Conservation (phyloP, 2,113 vertebrate species). For the Cinclus cinclus region DNA sequence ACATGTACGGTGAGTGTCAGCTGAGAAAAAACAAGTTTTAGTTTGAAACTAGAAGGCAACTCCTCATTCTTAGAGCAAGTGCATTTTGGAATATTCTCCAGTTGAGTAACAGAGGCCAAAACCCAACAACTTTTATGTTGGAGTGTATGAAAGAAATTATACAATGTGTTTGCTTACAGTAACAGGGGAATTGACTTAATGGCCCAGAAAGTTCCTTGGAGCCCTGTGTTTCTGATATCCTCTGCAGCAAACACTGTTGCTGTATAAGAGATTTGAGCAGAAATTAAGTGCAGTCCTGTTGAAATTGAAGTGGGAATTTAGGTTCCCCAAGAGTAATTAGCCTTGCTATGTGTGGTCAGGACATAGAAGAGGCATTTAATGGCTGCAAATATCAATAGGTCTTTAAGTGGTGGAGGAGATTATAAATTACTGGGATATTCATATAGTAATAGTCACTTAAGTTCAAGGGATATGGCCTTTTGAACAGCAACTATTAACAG, state of each 20-base stretch:
- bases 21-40: background rate
- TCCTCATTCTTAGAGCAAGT: conserved; percentile 9
- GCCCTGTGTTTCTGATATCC: conserved; percentile 1
- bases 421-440: background rate
- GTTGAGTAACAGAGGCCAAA: conserved; percentile 7
- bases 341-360: conserved; percentile 47
- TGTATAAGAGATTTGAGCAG: conserved; percentile 22
- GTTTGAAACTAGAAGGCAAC: background rate
- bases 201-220: conserved; percentile 20
- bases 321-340: conserved; percentile 51
- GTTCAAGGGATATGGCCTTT: background rate
- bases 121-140: background rate
- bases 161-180: conserved; percentile 24
- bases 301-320: conserved; percentile 65
- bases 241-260: background rate
- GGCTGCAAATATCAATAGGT: conserved; percentile 4
- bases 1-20: background rate
- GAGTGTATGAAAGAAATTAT: conserved; percentile 27
- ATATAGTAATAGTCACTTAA: background rate
- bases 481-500: background rate
- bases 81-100: background rate
- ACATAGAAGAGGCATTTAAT: conserved; percentile 32
- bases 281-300: conserved; percentile 54
- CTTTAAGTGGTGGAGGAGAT: background rate
- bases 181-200: conserved; percentile 50